These are phyloP conservation scores for Pygoscelis adeliae DNA, from an alignment of 2,113 vertebrate genomes.

Conservation along the genomic window DNA sequence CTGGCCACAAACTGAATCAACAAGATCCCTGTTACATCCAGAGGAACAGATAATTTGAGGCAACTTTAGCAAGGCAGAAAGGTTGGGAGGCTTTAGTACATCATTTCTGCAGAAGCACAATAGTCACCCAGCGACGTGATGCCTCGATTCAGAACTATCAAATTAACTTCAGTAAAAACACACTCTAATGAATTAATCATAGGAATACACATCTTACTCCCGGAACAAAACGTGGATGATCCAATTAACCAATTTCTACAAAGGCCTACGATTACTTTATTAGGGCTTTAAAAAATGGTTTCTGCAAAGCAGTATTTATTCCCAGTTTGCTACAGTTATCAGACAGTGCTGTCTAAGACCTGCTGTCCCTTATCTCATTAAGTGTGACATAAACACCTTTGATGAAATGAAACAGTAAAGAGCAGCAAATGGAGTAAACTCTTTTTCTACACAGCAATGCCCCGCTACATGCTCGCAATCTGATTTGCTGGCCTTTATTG, in stretches of 20 bases:
- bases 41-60: neutral
- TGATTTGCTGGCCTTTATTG: constrained; percentile 68
- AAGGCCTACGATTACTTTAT: constrained; percentile 38
- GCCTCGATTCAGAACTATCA: constrained; percentile 11
- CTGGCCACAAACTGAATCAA: neutral
- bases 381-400: constrained; percentile 67
- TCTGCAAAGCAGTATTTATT: constrained; percentile 49
- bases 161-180: constrained; percentile 41
- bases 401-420: constrained; percentile 72
- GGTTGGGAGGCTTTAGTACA: neutral
- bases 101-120: neutral
- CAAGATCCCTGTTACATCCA: neutral
- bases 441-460: constrained; percentile 34
- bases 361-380: constrained; percentile 68
- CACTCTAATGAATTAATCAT: constrained; percentile 15
- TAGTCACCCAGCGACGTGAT: neutral
- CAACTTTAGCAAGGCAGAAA: neutral
- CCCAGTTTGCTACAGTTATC: constrained; percentile 50
- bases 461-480: constrained; percentile 39
- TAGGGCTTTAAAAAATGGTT: constrained; percentile 29
- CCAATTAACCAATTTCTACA: constrained; percentile 33
- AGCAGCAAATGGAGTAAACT: constrained; percentile 34
- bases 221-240: neutral
- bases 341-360: constrained; percentile 32
- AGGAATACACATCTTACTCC: neutral